Evolutionary conservation across 2,888 invertebrate genomes (phyloP).

Genomic region (Norana najaformis): DNA sequence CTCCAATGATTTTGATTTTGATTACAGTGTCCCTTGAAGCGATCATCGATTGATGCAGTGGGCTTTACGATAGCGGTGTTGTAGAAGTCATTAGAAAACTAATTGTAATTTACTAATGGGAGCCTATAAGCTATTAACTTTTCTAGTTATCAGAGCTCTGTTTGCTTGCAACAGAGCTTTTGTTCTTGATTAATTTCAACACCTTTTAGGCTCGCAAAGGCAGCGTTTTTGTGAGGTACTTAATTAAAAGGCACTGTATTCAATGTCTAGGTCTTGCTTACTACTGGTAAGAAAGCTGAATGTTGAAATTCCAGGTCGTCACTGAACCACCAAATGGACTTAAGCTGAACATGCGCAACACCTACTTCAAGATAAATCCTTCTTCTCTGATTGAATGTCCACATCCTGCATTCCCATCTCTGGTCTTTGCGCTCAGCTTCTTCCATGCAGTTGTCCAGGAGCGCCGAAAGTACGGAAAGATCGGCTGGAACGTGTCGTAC

Average conservation of each 20-base stretch:
- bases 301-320: constrained; percentile 70
- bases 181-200: too few relatives aligned
- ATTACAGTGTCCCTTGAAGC: too few relatives aligned
- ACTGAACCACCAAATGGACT: constrained; percentile 90
- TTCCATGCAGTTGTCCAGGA: constrained; percentile 91
- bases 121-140: too few relatives aligned
- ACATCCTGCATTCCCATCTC: constrained; percentile 77
- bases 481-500: constrained; percentile 91
- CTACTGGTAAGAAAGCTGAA: not conserved
- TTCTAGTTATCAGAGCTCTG: too few relatives aligned
- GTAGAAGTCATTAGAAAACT: not conserved
- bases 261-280: too few relatives aligned
- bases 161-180: too few relatives aligned
- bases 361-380: constrained; percentile 82
- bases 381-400: constrained; percentile 74
- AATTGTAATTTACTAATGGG: not conserved
- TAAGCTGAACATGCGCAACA: constrained; percentile 83
- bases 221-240: too few relatives aligned
- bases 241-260: too few relatives aligned
- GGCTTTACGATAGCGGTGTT: not conserved
- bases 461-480: constrained; percentile 87
- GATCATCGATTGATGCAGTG: not conserved
- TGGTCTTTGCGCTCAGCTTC: constrained; percentile 86
- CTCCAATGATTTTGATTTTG: too few relatives aligned
- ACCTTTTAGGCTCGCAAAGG: too few relatives aligned